Base-by-base conservation (phyloP, 2,797 vertebrate species). In the Sus cebifrons region DNA sequence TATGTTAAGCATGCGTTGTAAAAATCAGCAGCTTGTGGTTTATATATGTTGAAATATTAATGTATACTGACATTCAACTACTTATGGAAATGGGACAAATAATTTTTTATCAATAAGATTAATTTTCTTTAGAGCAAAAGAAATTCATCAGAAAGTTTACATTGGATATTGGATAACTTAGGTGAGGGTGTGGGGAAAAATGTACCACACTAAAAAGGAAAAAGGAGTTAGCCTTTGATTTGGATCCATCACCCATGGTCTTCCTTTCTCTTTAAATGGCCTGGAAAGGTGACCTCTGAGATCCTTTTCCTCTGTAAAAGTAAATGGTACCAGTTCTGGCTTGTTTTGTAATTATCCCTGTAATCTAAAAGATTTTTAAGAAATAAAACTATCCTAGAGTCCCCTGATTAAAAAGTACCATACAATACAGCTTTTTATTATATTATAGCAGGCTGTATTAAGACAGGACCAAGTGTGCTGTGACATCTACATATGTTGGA, bases 341-440 rank as follows among this genome's bases (percentile, higher is more conserved):
- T 92, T 84, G 32, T 79, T 79, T 84, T 89, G 62, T 88, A 52
- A 73, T 78, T 87, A 13, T 91, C 23, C 56, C 23, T 77, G 52
- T 87, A 68, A 79, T 7, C 44, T 73, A 58, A 78, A 89, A 32
- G 49, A 29, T 52, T 71, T 93, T 71, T 68, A 62, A 40, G 60
- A 87, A 84, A 32, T 58, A 13, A 17, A 81, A 93, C 25, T 81
- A 81, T 52, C 56, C 58, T 79, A 68, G 78, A 54, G 58, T 49
- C 27, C 52, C 2, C 25, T 32, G 25, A 36, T 77, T 79, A 79
- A 79, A 84, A 91, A 94, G 10, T 75, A 23, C 68, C 29, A 86
- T 29, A 78, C 54, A 73, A 29, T 9, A 23, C 29, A 81, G 29
- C 68, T 91, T 92, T 74, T 32, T 62, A 85, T 54, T 44, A 3